phyloP scores from a whole-genome alignment of 2,113 vertebrate genomes.

The Nasalis larvatus region DNA sequence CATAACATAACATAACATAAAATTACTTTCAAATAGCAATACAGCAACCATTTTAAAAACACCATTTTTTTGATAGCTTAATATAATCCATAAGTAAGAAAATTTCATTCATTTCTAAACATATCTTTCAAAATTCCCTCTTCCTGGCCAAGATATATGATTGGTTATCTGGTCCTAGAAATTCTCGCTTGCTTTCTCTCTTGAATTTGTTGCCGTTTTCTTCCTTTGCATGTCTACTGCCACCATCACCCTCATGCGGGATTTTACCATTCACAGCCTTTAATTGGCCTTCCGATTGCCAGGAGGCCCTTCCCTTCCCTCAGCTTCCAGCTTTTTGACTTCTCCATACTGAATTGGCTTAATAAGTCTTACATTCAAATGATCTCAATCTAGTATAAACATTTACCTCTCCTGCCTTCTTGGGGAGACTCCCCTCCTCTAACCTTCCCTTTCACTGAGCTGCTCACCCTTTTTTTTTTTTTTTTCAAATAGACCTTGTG shows the following conservation, averaged over 20 bases:
- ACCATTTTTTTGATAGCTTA: slow-evolving; percentile 23
- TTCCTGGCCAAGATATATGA: background rate
- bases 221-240: background rate
- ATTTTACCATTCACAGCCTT: background rate
- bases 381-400: background rate
- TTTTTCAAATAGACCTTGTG: background rate
- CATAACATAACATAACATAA: too few species aligned
- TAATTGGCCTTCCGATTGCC: background rate
- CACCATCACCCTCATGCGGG: too few species aligned
- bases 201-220: too few species aligned
- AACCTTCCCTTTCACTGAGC: background rate
- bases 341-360: background rate
- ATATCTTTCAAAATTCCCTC: background rate
- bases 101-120: background rate
- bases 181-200: background rate
- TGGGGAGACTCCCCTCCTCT: background rate
- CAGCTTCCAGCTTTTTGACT: background rate
- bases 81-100: background rate
- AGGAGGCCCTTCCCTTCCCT: background rate
- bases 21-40: background rate
- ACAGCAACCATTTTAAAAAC: background rate
- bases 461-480: background rate
- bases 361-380: background rate
- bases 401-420: background rate
- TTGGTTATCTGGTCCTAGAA: background rate